Evolutionary conservation across 2,888 invertebrate species (phyloP).

Genomic region (Pheosia tremula): DNA sequence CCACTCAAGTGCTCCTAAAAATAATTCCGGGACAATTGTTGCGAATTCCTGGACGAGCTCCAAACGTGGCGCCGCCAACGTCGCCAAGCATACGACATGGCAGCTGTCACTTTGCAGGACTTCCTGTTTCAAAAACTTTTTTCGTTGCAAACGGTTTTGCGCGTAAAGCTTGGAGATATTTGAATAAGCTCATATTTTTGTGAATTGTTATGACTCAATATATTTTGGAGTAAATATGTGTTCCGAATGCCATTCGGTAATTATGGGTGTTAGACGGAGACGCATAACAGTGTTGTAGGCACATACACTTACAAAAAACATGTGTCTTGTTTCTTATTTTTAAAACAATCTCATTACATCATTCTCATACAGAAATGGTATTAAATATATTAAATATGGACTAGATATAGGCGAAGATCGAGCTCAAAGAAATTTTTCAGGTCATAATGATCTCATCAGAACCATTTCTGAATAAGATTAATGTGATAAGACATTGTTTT

Average conservation of each 20-base stretch:
- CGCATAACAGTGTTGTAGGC: no score
- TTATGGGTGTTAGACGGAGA: no score
- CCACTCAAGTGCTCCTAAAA: neutral
- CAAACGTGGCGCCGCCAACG: slow-evolving; percentile 1
- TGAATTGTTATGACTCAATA: neutral
- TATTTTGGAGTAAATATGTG: neutral
- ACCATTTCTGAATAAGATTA: no score
- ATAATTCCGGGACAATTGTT: slow-evolving; percentile 4
- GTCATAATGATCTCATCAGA: no score
- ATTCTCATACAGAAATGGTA: no score
- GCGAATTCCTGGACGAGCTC: slow-evolving; percentile 5
- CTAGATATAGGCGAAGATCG: no score
- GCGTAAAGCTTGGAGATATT: neutral
- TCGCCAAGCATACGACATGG: neutral
- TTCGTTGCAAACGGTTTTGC: neutral
- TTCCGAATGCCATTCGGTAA: neutral
- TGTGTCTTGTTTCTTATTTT: no score
- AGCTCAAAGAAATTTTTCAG: no score
- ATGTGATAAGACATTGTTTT: no score
- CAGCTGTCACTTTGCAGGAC: slow-evolving; percentile 5
- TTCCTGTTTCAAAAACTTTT: neutral
- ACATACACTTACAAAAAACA: no score
- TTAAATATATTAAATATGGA: no score
- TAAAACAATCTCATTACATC: no score
- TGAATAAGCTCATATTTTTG: neutral